These are phyloP conservation scores for Ianthella basta DNA, from an alignment of 37 sponge, comb jelly and placozoan genomes.

Conservation along the genomic window DNA sequence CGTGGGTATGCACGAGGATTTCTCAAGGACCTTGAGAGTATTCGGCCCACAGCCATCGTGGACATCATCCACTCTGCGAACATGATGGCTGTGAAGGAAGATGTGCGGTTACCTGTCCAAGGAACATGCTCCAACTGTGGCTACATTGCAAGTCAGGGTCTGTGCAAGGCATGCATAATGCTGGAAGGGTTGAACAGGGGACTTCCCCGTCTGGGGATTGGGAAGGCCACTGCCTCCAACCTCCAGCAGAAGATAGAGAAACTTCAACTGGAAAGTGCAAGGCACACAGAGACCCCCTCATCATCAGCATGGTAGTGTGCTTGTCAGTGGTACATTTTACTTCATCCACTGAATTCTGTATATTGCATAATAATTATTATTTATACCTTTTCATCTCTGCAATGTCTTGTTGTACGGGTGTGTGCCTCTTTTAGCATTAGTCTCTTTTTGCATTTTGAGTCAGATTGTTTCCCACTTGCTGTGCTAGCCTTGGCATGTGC, in stretches of 20 bases:
- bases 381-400: too few species aligned
- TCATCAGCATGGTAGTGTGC: too few species aligned
- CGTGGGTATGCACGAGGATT: slow-evolving; percentile 91
- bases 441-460: too few species aligned
- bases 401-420: too few species aligned
- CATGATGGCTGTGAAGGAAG: slow-evolving; percentile 73
- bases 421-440: too few species aligned
- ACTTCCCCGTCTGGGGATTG: slow-evolving; percentile 86
- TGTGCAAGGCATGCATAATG: slow-evolving; percentile 97
- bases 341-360: too few species aligned
- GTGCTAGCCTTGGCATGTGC: too few species aligned
- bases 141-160: slow-evolving; percentile 93
- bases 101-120: slow-evolving; percentile 91
- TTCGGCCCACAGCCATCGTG: slow-evolving; percentile 84
- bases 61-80: slow-evolving; percentile 97
- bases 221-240: slow-evolving; percentile 73
- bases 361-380: too few species aligned
- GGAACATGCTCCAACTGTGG: slow-evolving; percentile 84
- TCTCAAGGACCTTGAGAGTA: slow-evolving; percentile 91
- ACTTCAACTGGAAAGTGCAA: slow-evolving; percentile 8
- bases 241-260: slow-evolving; percentile 52
- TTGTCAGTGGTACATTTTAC: too few species aligned
- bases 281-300: too few species aligned
- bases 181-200: slow-evolving; percentile 94
- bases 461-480: too few species aligned